Conservation (phyloP, 1,140 invertebrate genomes). For the Formica exsecta region DNA sequence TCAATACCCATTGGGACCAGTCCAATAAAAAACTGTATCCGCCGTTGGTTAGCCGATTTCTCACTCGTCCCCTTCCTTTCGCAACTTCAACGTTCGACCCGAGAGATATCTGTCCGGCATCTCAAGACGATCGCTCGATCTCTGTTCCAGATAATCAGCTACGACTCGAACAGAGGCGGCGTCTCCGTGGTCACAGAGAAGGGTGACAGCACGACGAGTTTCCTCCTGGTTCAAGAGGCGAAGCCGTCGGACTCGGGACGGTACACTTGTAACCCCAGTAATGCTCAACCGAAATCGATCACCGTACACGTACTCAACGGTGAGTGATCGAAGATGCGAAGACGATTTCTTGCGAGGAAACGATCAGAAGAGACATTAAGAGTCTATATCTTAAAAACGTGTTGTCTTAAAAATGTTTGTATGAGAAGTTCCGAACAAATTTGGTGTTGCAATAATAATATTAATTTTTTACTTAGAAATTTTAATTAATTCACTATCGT, state of each 20-base stretch:
- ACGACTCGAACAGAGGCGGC: conserved; percentile 91
- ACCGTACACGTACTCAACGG: conserved; percentile 96
- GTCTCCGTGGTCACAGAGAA: conserved; percentile 94
- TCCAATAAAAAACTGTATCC: conserved; percentile 57
- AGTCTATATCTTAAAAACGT: too few species aligned
- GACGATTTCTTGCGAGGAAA: too few species aligned
- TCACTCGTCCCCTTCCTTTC: conserved; percentile 4
- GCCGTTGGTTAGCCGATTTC: conserved; percentile 16
- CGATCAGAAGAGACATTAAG: too few species aligned
- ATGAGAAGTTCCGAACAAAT: too few species aligned
- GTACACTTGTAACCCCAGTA: conserved; percentile 95
- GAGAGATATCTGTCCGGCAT: not conserved
- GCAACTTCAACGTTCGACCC: not conserved
- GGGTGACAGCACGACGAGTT: conserved; percentile 93
- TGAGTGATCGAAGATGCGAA: conserved; percentile 87
- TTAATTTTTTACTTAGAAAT: too few species aligned
- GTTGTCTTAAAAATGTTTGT: too few species aligned
- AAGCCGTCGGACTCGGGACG: conserved; percentile 92
- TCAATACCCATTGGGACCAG: conserved; percentile 15
- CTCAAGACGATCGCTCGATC: conserved; percentile 44
- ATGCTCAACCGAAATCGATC: conserved; percentile 94
- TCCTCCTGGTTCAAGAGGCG: conserved; percentile 93
- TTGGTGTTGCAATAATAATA: too few species aligned
- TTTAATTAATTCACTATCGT: too few species aligned
- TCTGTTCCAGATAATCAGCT: conserved; percentile 90